Base-by-base conservation (phyloP, 2,888 invertebrate species). In the Chymomyza caudatula region DNA sequence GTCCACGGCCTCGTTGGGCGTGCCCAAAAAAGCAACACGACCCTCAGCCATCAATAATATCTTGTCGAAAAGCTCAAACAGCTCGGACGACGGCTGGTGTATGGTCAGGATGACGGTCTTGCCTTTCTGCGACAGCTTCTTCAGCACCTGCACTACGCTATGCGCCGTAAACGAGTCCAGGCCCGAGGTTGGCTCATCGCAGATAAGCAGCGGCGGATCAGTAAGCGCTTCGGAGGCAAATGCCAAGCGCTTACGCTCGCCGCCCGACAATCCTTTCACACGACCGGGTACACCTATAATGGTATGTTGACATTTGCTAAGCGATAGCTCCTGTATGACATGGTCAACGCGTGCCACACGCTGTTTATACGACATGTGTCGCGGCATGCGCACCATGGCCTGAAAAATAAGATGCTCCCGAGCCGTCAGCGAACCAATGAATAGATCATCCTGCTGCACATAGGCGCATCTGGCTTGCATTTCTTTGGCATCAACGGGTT, bases 171-270 rank as follows among this genome's bases (percentile, higher is more conserved):
- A 98, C 0, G 98, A 97, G 90, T 99, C 99, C 64, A 99, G 91
- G 1, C 98, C 98, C 0, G 98, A 98, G 0, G 98, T 99, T 0
- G 98, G 98, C 87, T 99, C 99, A 87, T 99, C 99, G 89, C 98
- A 98, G 89, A 99, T 97, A 93, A 99, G 94, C 51, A 99, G 91
- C 0, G 97, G 95, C 0, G 99, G 99, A 91, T 99, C 96, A 0
- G 98, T 98, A 52, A 98, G 92, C 2, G 98, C 95, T 92, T 99
- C 99, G n/a, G 97, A 96, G 17, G 98, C 99, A 89, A 99, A 98
- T 0, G 98, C 96, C 11, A 99, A 91, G 63, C 98, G 92, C 89
- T 98, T 98, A 92, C 95, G 95, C 91, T 99, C 99, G 0, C 99
- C 99, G 0, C 99, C 99, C 0, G 98, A 98, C 65, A 98, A 95